A percentile compares a stretch with the other conserved stretches of the same genome.
Conservation (phyloP, 2,113 vertebrate genomes). For the Pomatorhinus ruficollis region DNA sequence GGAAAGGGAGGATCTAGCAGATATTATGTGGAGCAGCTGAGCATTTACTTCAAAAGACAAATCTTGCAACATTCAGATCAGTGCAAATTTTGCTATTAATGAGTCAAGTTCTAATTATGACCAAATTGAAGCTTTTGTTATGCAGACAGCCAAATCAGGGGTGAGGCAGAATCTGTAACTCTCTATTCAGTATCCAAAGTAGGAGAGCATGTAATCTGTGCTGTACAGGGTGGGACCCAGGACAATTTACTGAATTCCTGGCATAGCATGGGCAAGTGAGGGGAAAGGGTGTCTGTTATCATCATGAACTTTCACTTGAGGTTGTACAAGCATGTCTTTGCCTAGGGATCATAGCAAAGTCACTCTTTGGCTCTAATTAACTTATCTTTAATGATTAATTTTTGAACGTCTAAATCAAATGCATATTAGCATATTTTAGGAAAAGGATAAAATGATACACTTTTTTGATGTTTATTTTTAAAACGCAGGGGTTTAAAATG, state of each 20-base stretch:
- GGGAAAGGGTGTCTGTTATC: not conserved
- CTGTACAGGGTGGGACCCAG: not conserved
- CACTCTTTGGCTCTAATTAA: not conserved
- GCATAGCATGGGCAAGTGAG: not conserved
- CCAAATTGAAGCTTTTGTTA: not conserved
- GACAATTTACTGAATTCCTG: not conserved
- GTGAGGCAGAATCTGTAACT: not conserved
- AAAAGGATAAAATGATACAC: not conserved
- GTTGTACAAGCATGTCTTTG: not conserved
- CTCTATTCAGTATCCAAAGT: not conserved
- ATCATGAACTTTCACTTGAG: not conserved
- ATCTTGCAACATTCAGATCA: not conserved
- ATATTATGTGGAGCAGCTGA: not conserved
- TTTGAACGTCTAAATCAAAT: not conserved
- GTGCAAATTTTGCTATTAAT: not conserved
- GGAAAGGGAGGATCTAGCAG: not conserved
- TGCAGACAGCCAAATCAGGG: not conserved
- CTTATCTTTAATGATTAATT: constrained; percentile 6
- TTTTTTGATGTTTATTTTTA: not conserved
- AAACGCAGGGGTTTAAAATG: not conserved
- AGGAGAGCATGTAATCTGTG: not conserved
- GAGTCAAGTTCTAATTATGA: not conserved
- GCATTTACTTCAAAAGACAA: not conserved
- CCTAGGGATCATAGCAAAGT: not conserved
- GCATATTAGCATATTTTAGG: not conserved